Evolutionary conservation across 2,888 invertebrate genomes (phyloP), one percentile per base, ranked within the genome.

Genomic region (Drosophila kambysellisi): DNA sequence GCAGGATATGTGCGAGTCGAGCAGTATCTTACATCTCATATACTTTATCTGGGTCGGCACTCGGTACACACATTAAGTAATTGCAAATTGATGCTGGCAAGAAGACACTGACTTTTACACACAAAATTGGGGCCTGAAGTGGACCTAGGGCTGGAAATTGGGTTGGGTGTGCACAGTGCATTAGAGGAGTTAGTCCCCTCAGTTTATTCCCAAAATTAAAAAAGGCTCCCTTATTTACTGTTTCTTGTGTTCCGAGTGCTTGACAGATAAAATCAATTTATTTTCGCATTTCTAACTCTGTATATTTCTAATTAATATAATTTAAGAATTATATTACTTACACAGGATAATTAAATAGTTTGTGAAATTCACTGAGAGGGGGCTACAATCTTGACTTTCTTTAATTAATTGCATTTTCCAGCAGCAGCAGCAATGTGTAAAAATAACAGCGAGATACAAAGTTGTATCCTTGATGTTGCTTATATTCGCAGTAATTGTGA

Each of bases 31-130:
- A 3, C 12, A 29, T 29, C 12, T 51, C n/a, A 25, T 12, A 17
- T 35, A 12, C 33, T 62, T 17, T 56, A 4, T 32, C 57, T n/a
- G 57, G 30, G 12, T 67, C 69, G 52, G 39, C 79, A 71, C 46
- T 79, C 60, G 56, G 61, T 71, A 77, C 75, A 81, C 72, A 81
- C 79, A 81, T 81, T 81, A 81, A 81, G 81, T 81, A 81, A 81
- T 81, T 81, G 81, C 60, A 81, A 76, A 75, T 58, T 66, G 77
- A 74, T 59, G 76, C 64, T 78, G 48, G 39, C 56, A 33, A 50
- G 33, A 60, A 70, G 60, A 60, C 46, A 58, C 43, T 32, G 37
- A 51, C 35, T 46, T 29, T 15, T 20, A 48, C 39, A 33, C 32
- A 46, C 43, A 52, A 25, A n/a, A 33, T 51, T 43, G 56, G 25